These are phyloP conservation scores for Oceanites oceanicus DNA, from an alignment of 2,113 vertebrate genomes.

Conservation along the genomic window DNA sequence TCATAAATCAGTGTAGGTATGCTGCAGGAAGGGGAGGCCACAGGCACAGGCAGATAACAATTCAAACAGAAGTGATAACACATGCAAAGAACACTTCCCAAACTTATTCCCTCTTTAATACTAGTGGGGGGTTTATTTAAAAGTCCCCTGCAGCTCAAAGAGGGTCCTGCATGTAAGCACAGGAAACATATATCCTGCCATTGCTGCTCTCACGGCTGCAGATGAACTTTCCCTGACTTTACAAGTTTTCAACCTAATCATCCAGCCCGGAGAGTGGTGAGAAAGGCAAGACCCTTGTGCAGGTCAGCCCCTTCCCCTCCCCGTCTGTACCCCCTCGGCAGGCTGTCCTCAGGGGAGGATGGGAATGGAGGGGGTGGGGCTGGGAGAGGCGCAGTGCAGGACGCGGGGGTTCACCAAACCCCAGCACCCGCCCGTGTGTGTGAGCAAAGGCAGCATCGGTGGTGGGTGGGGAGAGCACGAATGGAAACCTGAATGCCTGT, in stretches of 20 bases:
- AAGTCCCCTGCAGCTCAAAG: conserved; percentile 17
- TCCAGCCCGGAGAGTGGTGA: not conserved
- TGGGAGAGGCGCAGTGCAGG: not conserved
- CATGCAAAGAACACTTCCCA: conserved; percentile 42
- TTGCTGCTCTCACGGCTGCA: not conserved
- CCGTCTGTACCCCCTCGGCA: fast-evolving
- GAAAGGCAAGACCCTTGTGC: not conserved
- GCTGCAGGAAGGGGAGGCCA: conserved; percentile 35
- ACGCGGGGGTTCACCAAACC: not conserved
- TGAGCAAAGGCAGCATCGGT: not conserved
- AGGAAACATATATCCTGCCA: conserved; percentile 20
- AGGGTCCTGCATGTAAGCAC: conserved; percentile 21
- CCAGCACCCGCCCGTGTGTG: fast-evolving
- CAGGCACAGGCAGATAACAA: conserved; percentile 49
- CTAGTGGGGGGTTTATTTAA: conserved; percentile 27
- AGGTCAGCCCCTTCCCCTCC: not conserved
- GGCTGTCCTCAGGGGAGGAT: not conserved
- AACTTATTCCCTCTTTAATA: conserved; percentile 42
- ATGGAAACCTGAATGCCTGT: not conserved
- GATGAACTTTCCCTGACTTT: not conserved
- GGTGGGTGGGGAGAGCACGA: not conserved
- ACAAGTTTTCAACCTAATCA: not conserved
- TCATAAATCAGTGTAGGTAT: conserved; percentile 34
- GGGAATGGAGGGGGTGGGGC: not conserved
- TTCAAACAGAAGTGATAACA: conserved; percentile 34